Evolutionary conservation across 2,888 invertebrate species (phyloP), one percentile per base, ranked within the genome.

Genomic region (Diplolepis rosae): DNA sequence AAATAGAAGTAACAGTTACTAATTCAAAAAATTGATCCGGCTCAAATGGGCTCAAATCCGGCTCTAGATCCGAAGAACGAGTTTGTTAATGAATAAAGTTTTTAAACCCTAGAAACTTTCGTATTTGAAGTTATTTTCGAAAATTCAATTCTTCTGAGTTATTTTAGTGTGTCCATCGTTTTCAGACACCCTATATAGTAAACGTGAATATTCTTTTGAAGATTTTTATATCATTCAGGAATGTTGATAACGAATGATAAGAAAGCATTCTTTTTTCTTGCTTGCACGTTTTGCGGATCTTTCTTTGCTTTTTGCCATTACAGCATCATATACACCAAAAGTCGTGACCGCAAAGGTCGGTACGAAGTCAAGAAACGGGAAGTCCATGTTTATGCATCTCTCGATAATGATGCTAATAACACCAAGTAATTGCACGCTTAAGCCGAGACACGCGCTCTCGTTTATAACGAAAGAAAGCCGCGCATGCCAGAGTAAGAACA

Each of bases 341-440:
- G 69, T 65, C 67, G 71, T 69, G 73, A 69, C 69, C 69, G 69
- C 69, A 69, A 71, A 74, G 73, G 73, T 74, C 73, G 73, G 71
- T 66, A 11, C 13, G 7, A 42, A 71, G 66, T 65, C 30, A 27
- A n/a, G 45, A 74, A 73, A 74, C 71, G 67, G 69, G 73, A 74
- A 73, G 70, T 68, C 28, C 65, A 45, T 28, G 48, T 65, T 65
- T 32, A 42, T 42, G 15, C 68, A 45, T 68, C 68, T 65, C 69
- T 67, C 71, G 69, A 71, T 74, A 69, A 67, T 74, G 71, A 74
- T 66, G 73, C 70, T 73, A 70, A 73, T 70, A 70, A 68, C 70
- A 68, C 73, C 68, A 70, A 69, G 73, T 73, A 73, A 71, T 71
- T 71, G 69, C 61, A 68, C 66, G 65, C 61, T 27, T 61, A 66